These are phyloP conservation scores for Drosophila nigromelanica DNA, from an alignment of 1,140 invertebrate species.

Conservation along the genomic window DNA sequence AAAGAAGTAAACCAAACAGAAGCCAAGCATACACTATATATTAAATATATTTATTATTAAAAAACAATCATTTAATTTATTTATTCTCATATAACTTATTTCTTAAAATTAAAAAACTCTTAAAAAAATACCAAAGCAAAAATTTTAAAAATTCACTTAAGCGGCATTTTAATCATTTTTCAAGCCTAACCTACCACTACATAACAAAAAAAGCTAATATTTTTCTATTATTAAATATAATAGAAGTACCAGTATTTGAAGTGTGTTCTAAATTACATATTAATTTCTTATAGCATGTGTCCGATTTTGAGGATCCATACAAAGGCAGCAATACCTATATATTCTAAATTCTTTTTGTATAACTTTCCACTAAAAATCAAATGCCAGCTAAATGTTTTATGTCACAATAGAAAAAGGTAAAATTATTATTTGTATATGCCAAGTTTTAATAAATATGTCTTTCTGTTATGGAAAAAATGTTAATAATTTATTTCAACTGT, in stretches of 20 bases:
- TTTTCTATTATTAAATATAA: slow-evolving; percentile 11
- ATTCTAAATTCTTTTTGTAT: slow-evolving; percentile 85
- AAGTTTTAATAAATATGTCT: slow-evolving; percentile 15
- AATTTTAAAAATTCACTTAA: slow-evolving; percentile 17
- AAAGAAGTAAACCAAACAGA: slow-evolving; percentile 42
- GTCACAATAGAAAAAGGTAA: slow-evolving; percentile 66
- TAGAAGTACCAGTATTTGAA: slow-evolving; percentile 21
- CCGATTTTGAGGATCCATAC: slow-evolving; percentile 84
- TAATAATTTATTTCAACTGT: slow-evolving; percentile 67
- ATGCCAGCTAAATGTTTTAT: slow-evolving; percentile 57
- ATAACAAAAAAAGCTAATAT: slow-evolving; percentile 24
- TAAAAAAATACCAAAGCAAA: slow-evolving; percentile 33
- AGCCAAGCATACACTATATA: slow-evolving; percentile 31
- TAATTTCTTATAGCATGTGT: slow-evolving; percentile 81
- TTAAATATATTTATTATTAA: slow-evolving; percentile 19
- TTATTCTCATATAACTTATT: slow-evolving; percentile 21
- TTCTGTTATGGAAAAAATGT: slow-evolving; percentile 36
- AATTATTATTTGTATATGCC: slow-evolving; percentile 20
- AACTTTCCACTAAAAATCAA: slow-evolving; percentile 55
- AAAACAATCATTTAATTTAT: slow-evolving; percentile 17
- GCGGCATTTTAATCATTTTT: slow-evolving; percentile 21
- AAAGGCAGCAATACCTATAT: slow-evolving; percentile 88
- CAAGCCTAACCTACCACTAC: slow-evolving; percentile 12
- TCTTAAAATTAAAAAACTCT: neutral
- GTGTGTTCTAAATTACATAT: slow-evolving; percentile 56